These are phyloP conservation scores for Chloroclystis v-ata DNA, from an alignment of 2,888 invertebrate genomes.

Conservation along the genomic window DNA sequence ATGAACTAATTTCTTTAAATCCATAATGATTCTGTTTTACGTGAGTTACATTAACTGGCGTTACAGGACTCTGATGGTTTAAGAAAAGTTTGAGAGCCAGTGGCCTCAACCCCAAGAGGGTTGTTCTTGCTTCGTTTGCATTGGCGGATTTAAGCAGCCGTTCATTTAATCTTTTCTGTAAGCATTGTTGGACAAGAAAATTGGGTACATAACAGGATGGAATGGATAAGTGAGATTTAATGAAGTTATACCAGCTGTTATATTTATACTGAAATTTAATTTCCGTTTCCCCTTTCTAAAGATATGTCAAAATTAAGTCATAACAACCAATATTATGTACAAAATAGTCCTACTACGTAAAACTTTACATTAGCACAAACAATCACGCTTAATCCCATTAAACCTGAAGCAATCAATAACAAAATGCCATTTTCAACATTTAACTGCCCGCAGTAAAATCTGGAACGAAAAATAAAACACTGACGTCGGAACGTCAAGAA, in stretches of 20 bases:
- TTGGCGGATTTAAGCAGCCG: conserved; percentile 33
- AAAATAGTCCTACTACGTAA: too few species aligned
- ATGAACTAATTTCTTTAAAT: too few species aligned
- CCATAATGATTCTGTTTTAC: too few species aligned
- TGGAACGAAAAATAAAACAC: conserved; percentile 38
- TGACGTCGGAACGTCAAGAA: conserved; percentile 52
- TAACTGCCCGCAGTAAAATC: conserved; percentile 26
- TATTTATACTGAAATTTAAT: background rate
- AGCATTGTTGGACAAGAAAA: conserved; percentile 26
- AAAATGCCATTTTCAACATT: conserved; percentile 21
- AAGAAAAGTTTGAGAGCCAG: conserved; percentile 30
- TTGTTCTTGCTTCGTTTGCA: conserved; percentile 29
- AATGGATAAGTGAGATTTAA: conserved; percentile 11
- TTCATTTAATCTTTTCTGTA: conserved; percentile 35
- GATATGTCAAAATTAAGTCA: too few species aligned
- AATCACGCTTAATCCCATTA: too few species aligned
- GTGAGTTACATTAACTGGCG: too few species aligned
- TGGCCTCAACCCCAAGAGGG: conserved; percentile 29
- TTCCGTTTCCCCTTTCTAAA: too few species aligned
- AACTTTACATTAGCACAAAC: too few species aligned
- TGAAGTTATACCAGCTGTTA: conserved; percentile 4
- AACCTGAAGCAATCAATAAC: conserved; percentile 15
- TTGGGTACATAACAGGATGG: conserved; percentile 17
- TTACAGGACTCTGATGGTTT: too few species aligned
- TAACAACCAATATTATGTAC: too few species aligned